Evolutionary conservation across 2,797 vertebrate genomes (phyloP).

Genomic region (Odontamblyopus rebecca): DNA sequence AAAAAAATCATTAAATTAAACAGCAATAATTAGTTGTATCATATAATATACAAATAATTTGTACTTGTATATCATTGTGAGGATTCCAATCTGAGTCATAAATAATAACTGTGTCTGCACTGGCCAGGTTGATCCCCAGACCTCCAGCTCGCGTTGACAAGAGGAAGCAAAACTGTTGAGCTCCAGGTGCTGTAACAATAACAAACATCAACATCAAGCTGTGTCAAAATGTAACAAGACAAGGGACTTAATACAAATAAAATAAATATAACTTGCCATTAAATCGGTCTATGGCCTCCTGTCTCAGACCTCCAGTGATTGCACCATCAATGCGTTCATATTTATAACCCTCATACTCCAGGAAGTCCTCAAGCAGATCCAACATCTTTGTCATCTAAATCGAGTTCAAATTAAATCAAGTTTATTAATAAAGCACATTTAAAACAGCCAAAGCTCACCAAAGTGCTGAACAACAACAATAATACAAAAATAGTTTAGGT

Average conservation of each 20-base stretch:
- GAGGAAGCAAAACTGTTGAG: slow-evolving; percentile 97
- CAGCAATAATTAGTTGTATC: not conserved
- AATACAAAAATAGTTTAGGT: no score
- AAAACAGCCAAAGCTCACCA: no score
- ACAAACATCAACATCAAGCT: slow-evolving; percentile 20
- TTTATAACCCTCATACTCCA: slow-evolving; percentile 97
- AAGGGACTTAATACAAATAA: slow-evolving; percentile 1
- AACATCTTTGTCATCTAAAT: slow-evolving; percentile 95
- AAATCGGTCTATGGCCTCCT: slow-evolving; percentile 98
- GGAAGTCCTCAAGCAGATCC: slow-evolving; percentile 95
- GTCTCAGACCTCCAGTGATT: slow-evolving; percentile 92
- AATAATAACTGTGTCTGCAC: slow-evolving; percentile 94
- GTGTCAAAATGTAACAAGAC: slow-evolving; percentile 4
- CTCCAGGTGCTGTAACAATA: slow-evolving; percentile 85
- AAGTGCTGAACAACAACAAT: no score
- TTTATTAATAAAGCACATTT: no score
- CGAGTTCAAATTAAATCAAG: no score
- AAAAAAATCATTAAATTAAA: not conserved
- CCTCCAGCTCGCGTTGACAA: slow-evolving; percentile 94
- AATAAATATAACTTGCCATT: slow-evolving; percentile 80
- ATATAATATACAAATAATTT: not conserved
- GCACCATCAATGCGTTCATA: slow-evolving; percentile 95
- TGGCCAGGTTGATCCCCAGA: slow-evolving; percentile 95
- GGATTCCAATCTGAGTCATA: slow-evolving; percentile 99
- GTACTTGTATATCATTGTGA: slow-evolving; percentile 96